Evolutionary conservation across 2,888 invertebrate species (phyloP).

Genomic region (Lithosia quadra): DNA sequence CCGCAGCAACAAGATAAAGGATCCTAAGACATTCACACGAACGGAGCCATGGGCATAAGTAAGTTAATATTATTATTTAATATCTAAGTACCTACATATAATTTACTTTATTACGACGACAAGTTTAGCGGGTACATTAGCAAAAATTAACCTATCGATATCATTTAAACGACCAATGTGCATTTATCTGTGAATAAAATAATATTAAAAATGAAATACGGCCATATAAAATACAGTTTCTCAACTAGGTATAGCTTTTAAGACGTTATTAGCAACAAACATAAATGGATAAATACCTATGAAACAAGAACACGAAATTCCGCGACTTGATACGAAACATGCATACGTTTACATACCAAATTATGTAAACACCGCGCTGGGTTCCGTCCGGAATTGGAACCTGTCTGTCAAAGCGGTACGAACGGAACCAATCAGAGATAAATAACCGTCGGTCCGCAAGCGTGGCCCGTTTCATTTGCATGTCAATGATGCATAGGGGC

Average conservation of each 20-base stretch:
- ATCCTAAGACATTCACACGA: not conserved
- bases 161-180: not conserved
- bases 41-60: not conserved
- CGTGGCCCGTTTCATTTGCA: slow-evolving; percentile 82
- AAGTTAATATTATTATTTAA: no score
- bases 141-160: not conserved
- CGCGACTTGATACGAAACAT: slow-evolving; percentile 38
- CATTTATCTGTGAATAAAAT: not conserved
- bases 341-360: slow-evolving; percentile 67
- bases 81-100: no score
- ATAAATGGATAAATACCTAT: slow-evolving; percentile 2
- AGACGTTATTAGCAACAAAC: not conserved
- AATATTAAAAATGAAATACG: not conserved
- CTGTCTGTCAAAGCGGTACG: slow-evolving; percentile 83
- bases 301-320: slow-evolving; percentile 22
- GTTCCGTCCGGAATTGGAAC: slow-evolving; percentile 77
- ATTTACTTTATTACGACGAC: no score
- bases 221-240: not conserved
- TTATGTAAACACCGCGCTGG: slow-evolving; percentile 68
- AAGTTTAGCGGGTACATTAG: not conserved
- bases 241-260: not conserved
- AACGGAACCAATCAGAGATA: slow-evolving; percentile 85
- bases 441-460: slow-evolving; percentile 81
- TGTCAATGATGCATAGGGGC: slow-evolving; percentile 73
- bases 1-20: no score